Base-by-base conservation (phyloP, 2,888 invertebrate species). In the Amiota communis region DNA sequence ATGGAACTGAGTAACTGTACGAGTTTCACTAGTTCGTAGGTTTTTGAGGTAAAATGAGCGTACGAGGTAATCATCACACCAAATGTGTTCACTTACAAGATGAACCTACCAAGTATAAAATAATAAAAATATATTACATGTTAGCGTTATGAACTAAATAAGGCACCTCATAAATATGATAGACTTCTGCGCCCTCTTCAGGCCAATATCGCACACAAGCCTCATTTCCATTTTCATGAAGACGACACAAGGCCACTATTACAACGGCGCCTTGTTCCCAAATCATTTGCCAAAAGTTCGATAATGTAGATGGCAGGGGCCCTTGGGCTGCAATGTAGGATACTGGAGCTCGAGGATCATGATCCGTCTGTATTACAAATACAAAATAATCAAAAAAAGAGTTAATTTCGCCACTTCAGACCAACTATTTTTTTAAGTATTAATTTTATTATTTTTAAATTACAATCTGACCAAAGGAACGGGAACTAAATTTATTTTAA, bases 191-290 rank as follows among this genome's bases (percentile, higher is more conserved):
- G 77, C 99, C 98, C 89, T 98, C 98, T 88, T 98, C 98, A 0
- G 99, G 99, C 99, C 99, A 99, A 90, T 99, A 99, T 13, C 98
- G 95, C 86, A 98, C 97, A 91, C 98, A 98, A 91, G 98, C 95
- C 70, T 96, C 95, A 70, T 95, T 94, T 51, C 97, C 98, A 81
- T 96, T 96, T 91, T 99, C 99, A 47, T 96, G 96, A 70, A 98
- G 92, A 59, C 97, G 93, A 2, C 98, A 97, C 80, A 99, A 91
- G 93, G 98, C 98, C 80, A 96, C 96, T 89, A 96, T 95, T 6
- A 97, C 96, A 0, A 97, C 97, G 81, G 96, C 96, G 69, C 97
- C 99, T 89, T 99, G 99, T 88, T 99, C 99, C 99, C 99, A 99
- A 77, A 99, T 96, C 93, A 99, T 94, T 92, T 98, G 98, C 98